phyloP scores from a whole-genome alignment of 1,140 invertebrate species.

The Hormaphis cornu region DNA sequence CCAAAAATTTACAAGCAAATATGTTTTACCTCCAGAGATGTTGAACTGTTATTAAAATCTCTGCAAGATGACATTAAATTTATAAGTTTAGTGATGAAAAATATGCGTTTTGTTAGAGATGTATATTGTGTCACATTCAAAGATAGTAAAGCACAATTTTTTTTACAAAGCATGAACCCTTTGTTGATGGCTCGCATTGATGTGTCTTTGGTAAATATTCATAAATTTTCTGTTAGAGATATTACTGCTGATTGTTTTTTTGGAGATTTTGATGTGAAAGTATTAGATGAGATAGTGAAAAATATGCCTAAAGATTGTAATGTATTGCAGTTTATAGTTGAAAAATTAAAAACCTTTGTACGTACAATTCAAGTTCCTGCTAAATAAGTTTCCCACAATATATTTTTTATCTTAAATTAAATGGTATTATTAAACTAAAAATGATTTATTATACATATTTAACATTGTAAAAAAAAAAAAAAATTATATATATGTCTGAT shows the following conservation, averaged over 20 bases:
- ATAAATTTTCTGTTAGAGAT: slow-evolving; percentile 9
- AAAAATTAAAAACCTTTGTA: neutral
- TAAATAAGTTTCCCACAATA: too few species aligned
- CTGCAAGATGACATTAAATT: neutral
- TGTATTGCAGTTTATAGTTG: neutral
- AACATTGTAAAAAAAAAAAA: too few species aligned
- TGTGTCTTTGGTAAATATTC: slow-evolving; percentile 1
- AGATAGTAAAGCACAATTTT: slow-evolving; percentile 1
- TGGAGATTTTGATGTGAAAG: neutral
- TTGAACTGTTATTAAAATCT: slow-evolving; percentile 18
- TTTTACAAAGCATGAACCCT: neutral
- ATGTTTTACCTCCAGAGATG: slow-evolving; percentile 9
- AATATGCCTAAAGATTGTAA: neutral
- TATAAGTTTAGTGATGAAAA: neutral
- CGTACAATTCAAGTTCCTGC: neutral
- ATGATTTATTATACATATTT: too few species aligned
- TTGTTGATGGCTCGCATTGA: slow-evolving; percentile 4
- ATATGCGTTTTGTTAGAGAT: neutral
- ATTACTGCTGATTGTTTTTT: neutral
- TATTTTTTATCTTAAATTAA: too few species aligned
- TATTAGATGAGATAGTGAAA: neutral
- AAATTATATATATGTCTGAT: too few species aligned
- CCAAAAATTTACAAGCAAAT: slow-evolving; percentile 13
- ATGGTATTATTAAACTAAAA: too few species aligned
- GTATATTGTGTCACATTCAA: slow-evolving; percentile 6